Conservation (phyloP, 2,888 invertebrate genomes). For the Chorisops tibialis region DNA sequence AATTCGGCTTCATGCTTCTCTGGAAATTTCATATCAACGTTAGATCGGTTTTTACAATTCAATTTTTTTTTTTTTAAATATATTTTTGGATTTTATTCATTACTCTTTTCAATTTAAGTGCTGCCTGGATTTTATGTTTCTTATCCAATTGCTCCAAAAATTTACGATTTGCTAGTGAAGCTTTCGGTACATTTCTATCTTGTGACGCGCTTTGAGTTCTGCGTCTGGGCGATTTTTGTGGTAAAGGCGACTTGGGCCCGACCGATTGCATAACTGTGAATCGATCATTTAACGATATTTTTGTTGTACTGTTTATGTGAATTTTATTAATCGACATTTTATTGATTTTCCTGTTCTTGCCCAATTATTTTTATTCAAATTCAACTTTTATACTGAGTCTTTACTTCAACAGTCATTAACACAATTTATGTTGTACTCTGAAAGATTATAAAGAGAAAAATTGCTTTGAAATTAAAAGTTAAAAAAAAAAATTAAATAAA, state of each 20-base stretch:
- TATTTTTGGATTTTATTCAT: constrained; percentile 37
- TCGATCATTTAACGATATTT: constrained; percentile 51
- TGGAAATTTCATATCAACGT: constrained; percentile 43
- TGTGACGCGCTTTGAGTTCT: constrained; percentile 37
- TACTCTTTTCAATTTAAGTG: constrained; percentile 52
- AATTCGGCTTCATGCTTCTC: constrained; percentile 49
- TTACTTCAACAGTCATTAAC: too few species aligned
- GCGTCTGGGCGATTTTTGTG: constrained; percentile 34
- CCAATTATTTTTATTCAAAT: too few species aligned
- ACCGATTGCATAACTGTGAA: constrained; percentile 48
- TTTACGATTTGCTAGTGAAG: constrained; percentile 46
- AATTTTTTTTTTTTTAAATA: constrained; percentile 6
- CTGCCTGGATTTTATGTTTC: constrained; percentile 49
- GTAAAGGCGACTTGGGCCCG: constrained; percentile 22
- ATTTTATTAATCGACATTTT: constrained; percentile 38
- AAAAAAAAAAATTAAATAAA: too few species aligned
- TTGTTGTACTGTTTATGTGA: constrained; percentile 53
- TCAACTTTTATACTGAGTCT: too few species aligned
- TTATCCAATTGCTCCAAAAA: constrained; percentile 47
- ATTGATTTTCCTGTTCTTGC: too few species aligned
- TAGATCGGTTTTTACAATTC: constrained; percentile 24
- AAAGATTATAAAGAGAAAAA: too few species aligned
- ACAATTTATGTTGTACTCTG: too few species aligned
- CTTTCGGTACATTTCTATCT: constrained; percentile 21
- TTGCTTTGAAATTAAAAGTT: too few species aligned